These are phyloP conservation scores for Heliconius hortense DNA, from an alignment of 2,888 invertebrate species.

Conservation along the genomic window DNA sequence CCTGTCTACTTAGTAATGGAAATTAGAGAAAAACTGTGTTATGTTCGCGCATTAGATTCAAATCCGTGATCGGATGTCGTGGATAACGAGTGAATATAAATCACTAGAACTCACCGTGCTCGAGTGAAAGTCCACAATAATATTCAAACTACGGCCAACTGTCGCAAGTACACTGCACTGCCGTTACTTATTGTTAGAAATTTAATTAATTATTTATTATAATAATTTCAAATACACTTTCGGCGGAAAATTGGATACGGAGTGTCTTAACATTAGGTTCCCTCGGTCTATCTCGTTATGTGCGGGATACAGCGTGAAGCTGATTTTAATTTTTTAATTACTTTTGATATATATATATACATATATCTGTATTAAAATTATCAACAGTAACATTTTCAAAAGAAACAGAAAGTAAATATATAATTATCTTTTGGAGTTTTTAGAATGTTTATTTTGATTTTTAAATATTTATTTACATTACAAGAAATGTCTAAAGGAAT, in stretches of 20 bases:
- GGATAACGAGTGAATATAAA: conserved; percentile 67
- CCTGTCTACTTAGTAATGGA: conserved; percentile 1
- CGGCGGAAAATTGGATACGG: not conserved
- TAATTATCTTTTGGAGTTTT: not conserved
- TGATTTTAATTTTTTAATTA: too few species aligned
- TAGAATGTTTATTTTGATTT: not conserved
- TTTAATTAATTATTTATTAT: conserved; percentile 59
- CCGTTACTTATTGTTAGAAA: conserved; percentile 48
- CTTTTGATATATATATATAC: not conserved
- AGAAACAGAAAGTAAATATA: too few species aligned
- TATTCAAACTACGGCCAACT: conserved; percentile 50
- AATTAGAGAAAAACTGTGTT: conserved; percentile 37
- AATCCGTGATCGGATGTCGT: conserved; percentile 65
- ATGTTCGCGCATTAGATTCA: conserved; percentile 51
- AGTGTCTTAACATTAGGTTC: not conserved
- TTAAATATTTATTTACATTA: not conserved
- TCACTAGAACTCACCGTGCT: conserved; percentile 57
- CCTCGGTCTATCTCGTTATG: not conserved
- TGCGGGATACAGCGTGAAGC: too few species aligned
- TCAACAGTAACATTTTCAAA: too few species aligned
- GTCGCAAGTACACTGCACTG: conserved; percentile 58
- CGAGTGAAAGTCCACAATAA: conserved; percentile 70
- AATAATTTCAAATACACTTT: conserved; percentile 39
- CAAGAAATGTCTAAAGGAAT: not conserved
- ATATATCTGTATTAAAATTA: too few species aligned